Evolutionary conservation across 1,140 invertebrate species (phyloP).

Genomic region (Heliconius melpomene): DNA sequence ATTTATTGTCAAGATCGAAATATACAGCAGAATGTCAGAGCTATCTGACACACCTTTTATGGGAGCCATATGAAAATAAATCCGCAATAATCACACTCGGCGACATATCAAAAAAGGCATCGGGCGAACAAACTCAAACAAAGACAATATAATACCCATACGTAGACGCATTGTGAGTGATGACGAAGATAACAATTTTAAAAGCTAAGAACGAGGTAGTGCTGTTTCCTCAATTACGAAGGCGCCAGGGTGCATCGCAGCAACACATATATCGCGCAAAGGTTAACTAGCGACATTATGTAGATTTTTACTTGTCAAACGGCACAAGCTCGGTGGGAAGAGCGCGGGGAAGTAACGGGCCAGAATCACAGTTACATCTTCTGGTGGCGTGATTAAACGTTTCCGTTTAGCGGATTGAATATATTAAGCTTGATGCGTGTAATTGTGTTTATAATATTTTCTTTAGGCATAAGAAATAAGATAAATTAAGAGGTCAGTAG

Average conservation of each 20-base stretch:
- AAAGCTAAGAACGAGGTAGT: conserved; percentile 42
- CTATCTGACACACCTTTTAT: conserved; percentile 29
- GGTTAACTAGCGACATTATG: conserved; percentile 69
- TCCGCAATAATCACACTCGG: conserved; percentile 39
- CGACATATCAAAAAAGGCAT: conserved; percentile 39
- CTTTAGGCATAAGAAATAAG: background rate
- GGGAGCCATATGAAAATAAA: conserved; percentile 38
- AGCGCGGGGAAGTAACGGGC: conserved; percentile 50
- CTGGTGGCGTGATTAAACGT: conserved; percentile 21
- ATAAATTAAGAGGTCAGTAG: background rate
- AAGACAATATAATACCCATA: conserved; percentile 46
- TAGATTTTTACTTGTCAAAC: conserved; percentile 60
- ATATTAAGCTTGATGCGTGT: background rate
- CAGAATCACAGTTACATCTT: conserved; percentile 36
- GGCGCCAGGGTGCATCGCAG: conserved; percentile 54
- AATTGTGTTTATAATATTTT: background rate
- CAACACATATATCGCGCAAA: conserved; percentile 51
- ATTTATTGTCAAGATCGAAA: conserved; percentile 37
- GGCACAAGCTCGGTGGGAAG: conserved; percentile 50
- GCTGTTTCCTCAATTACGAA: conserved; percentile 62
- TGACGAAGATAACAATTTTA: conserved; percentile 56
- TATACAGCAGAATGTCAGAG: conserved; percentile 39
- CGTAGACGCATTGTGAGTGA: conserved; percentile 45
- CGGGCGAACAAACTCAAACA: conserved; percentile 39
- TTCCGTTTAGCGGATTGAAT: conserved; percentile 40